These are phyloP conservation scores for Acanthopagrus latus DNA, from an alignment of 2,797 vertebrate species.

Conservation along the genomic window DNA sequence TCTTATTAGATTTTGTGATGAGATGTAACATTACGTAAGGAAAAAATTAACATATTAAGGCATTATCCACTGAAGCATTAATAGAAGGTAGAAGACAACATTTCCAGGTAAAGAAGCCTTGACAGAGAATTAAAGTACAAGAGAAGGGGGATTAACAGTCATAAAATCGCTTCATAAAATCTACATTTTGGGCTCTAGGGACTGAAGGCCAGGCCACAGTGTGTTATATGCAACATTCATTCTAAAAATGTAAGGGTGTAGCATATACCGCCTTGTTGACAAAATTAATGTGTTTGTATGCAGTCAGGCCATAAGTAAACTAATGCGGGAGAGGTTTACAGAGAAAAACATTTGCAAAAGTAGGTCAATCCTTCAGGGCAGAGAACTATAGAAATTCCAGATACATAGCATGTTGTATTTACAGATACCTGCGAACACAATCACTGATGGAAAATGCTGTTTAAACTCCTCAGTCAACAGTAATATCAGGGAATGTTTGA, in stretches of 20 bases:
- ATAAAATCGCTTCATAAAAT: not conserved
- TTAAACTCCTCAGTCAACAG: not conserved
- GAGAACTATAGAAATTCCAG: not conserved
- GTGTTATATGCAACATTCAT: not conserved
- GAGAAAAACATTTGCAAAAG: conserved; percentile 11
- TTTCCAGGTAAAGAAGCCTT: not conserved
- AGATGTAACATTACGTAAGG: not conserved
- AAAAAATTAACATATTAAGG: not conserved
- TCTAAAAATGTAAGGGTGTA: not conserved
- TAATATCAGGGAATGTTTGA: not conserved
- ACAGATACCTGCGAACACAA: not conserved
- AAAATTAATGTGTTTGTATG: not conserved
- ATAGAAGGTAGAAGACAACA: not conserved
- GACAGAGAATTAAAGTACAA: not conserved
- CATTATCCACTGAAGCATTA: not conserved
- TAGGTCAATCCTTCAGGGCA: conserved; percentile 28
- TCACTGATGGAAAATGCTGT: not conserved
- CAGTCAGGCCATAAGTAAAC: conserved; percentile 2
- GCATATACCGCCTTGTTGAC: not conserved
- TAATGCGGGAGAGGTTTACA: conserved; percentile 31
- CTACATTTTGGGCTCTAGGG: not conserved
- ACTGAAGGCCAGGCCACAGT: not conserved
- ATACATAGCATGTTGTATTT: not conserved
- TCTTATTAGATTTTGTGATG: not conserved
- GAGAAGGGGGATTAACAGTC: not conserved